Percentiles rank a stretch among this genome's conserved stretches.
Evolutionary conservation across 2,113 vertebrate genomes (phyloP).

Genomic region (Carassius carassius): DNA sequence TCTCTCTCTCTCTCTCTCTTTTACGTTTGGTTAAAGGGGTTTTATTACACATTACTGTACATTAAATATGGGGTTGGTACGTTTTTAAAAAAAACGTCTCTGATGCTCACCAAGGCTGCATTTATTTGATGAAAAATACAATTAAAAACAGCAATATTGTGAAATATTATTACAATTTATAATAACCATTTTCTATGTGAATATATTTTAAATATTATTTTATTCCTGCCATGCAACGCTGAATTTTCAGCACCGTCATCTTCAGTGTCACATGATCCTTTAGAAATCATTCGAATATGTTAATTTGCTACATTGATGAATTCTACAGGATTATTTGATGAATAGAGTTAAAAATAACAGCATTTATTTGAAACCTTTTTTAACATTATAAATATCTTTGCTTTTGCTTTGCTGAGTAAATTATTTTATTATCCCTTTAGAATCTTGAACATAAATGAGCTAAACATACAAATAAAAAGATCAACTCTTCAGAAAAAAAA

Average conservation of each 20-base stretch:
- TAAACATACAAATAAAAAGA: conserved; percentile 18
- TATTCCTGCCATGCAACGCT: neutral
- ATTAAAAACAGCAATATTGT: neutral
- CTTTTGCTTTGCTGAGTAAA: neutral
- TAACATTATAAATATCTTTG: neutral
- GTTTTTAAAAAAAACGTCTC: neutral
- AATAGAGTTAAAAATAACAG: neutral
- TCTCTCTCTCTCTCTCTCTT: no score
- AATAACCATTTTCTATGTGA: neutral
- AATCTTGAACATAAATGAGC: neutral
- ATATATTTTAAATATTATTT: neutral
- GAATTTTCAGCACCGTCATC: neutral
- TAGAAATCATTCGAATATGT: neutral
- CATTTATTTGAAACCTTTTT: neutral
- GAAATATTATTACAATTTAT: neutral
- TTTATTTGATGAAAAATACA: neutral
- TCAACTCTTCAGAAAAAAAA: conserved; percentile 55
- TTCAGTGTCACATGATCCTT: neutral
- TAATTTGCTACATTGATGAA: neutral
- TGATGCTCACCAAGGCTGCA: neutral
- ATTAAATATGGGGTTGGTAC: neutral
- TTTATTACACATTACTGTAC: neutral
- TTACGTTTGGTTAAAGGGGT: neutral
- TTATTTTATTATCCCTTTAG: neutral
- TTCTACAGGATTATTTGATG: neutral